Evolutionary conservation across 2,113 vertebrate genomes (phyloP), one percentile per base, ranked within the genome.

Genomic region (Dasyurus viverrinus): DNA sequence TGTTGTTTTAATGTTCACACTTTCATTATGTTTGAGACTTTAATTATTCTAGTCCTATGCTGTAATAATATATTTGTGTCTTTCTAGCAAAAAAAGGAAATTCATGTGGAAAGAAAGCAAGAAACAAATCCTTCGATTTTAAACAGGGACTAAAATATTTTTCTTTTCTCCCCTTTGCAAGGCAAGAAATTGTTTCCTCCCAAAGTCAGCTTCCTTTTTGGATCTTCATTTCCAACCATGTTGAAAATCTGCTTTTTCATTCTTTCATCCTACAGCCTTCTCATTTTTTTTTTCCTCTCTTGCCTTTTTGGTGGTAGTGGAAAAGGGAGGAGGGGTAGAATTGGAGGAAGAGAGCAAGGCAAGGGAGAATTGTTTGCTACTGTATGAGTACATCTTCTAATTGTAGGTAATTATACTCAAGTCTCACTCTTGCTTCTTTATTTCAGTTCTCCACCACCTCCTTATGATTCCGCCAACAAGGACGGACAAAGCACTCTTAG

Each of bases 181-280:
- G 97, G 98, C 97, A 98, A 98, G 97, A 98, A 98, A 96, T 95
- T 97, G 98, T 98, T 99, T 98, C 98, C 97, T 98, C 97, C 97
- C 94, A 98, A 98, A 98, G 96, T 96, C 97, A 96, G 98, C 98
- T 98, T 99, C 98, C 98, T 98, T 98, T 99, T 98, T 98, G 98
- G 98, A 98, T 98, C 98, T 99, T 98, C 95, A 52, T 98, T 98
- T 98, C 98, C 97, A 98, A 98, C 96, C 97, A 97, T 97, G 89
- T 94, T 97, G 96, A 98, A 30, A 97, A 96, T 97, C 97, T 95
- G 89, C 93, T 97, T 94, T 97, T 96, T 97, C 92, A 97, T 98
- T 98, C 97, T 96, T 97, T 36, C 57, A n/a, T 46, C 54, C 23
- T 57, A 25, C 68, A 52, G 36, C 53, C 54, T 60, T 54, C 89